Conservation (phyloP, 2,113 vertebrate species). For the Corythaeola cristata region DNA sequence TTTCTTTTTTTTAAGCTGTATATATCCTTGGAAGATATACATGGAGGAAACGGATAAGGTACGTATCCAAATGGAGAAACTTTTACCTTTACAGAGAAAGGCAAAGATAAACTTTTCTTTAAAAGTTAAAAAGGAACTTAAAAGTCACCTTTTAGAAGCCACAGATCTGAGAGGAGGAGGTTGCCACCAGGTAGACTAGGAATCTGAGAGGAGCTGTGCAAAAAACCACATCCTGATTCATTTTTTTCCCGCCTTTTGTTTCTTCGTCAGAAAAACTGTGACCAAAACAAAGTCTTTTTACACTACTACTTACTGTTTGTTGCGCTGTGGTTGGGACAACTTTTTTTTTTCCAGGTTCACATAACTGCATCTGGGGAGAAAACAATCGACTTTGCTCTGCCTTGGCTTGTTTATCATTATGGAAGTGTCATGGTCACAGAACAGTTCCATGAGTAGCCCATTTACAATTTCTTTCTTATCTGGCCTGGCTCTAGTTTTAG, state of each 20-base stretch:
- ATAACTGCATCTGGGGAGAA: neutral
- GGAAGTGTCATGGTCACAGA: neutral
- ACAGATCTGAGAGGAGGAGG: neutral
- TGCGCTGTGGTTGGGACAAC: neutral
- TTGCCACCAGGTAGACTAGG: neutral
- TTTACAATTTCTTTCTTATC: neutral
- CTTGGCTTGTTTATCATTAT: neutral
- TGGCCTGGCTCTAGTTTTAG: neutral
- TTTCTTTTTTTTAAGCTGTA: neutral
- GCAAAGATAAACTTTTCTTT: neutral
- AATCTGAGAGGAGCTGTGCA: neutral
- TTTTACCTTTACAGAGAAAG: neutral
- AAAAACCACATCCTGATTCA: fast-evolving
- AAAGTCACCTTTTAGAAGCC: neutral
- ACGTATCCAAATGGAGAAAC: neutral
- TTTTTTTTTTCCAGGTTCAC: neutral
- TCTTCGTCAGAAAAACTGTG: neutral
- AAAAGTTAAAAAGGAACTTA: neutral
- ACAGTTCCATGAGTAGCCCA: neutral
- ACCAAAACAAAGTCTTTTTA: neutral
- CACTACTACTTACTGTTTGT: neutral
- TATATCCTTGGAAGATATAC: neutral
- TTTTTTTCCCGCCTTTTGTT: fast-evolving
- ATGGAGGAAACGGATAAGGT: neutral
- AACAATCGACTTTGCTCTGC: neutral